These are phyloP conservation scores for Panagrolaimus sp. DNA, from an alignment of 1,140 invertebrate genomes.

Conservation along the genomic window DNA sequence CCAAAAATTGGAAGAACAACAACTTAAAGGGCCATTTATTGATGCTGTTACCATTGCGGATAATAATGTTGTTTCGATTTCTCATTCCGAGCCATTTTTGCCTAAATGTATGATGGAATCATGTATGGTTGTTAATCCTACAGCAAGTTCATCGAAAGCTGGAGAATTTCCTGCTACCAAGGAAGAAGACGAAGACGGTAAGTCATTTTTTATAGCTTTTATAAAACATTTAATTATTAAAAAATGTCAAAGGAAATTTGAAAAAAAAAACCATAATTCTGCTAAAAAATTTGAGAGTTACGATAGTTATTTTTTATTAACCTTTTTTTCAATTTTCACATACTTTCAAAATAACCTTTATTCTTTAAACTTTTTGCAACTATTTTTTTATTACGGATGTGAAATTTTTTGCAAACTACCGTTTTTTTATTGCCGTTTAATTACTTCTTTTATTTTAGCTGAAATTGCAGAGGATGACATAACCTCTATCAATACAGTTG, in stretches of 20 bases:
- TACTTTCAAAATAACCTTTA: no score
- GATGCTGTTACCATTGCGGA: not conserved
- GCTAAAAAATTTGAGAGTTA: no score
- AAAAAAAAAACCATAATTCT: no score
- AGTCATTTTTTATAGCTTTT: no score
- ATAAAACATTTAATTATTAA: no score
- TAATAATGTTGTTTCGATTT: not conserved
- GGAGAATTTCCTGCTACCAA: not conserved
- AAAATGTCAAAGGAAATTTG: no score
- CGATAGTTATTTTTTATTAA: no score
- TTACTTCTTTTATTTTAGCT: not conserved
- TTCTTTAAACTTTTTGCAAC: no score
- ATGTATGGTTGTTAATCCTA: slow-evolving; percentile 26
- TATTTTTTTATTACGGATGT: no score
- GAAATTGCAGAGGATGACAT: slow-evolving; percentile 20
- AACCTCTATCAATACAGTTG: slow-evolving; percentile 18
- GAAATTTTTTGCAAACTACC: not conserved
- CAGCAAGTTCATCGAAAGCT: not conserved
- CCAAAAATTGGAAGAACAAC: slow-evolving; percentile 22
- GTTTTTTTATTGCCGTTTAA: not conserved
- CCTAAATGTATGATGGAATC: slow-evolving; percentile 31
- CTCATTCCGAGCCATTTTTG: slow-evolving; percentile 20
- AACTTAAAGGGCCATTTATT: slow-evolving; percentile 32
- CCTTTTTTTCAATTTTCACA: no score
- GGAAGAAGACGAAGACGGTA: not conserved